Evolutionary conservation across 2,888 invertebrate genomes (phyloP).

Genomic region (Flexamia atlantica): DNA sequence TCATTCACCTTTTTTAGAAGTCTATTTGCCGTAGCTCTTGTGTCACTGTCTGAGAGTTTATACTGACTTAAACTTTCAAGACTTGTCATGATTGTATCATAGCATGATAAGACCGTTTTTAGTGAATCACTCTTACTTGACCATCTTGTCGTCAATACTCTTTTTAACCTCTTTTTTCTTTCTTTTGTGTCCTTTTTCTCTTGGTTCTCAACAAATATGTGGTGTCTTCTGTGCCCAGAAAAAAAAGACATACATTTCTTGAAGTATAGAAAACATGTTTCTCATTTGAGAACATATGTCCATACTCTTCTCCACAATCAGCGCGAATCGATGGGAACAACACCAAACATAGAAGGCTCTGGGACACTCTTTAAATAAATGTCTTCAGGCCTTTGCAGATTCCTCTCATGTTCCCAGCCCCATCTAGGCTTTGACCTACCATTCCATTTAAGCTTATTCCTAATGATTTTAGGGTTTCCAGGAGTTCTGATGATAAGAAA

Average conservation of each 20-base stretch:
- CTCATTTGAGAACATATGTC: conserved; percentile 54
- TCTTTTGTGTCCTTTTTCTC: not conserved
- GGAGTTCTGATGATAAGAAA: not conserved
- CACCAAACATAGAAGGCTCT: conserved; percentile 51
- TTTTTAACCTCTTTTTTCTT: conserved; percentile 31
- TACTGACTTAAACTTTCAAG: not conserved
- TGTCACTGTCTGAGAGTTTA: conserved; percentile 1
- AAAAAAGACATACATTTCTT: conserved; percentile 56
- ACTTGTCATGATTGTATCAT: not conserved
- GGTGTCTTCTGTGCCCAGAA: conserved; percentile 54
- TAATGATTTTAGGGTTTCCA: not conserved
- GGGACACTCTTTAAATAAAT: conserved; percentile 16
- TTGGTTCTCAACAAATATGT: conserved; percentile 32
- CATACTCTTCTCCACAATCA: conserved; percentile 52
- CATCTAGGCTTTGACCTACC: conserved; percentile 51
- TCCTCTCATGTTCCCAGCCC: conserved; percentile 56
- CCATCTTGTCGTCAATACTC: conserved; percentile 44
- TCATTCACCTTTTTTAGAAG: conserved; percentile 27
- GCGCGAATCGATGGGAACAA: conserved; percentile 39
- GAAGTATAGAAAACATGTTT: conserved; percentile 43
- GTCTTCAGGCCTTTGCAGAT: not conserved
- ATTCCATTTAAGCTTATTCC: conserved; percentile 30
- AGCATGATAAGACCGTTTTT: conserved; percentile 17
- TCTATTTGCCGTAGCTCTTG: conserved; percentile 40
- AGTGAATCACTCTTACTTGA: conserved; percentile 44